Base-by-base conservation (phyloP, 2,797 vertebrate genomes). In the Bryconaethiops microstoma region DNA sequence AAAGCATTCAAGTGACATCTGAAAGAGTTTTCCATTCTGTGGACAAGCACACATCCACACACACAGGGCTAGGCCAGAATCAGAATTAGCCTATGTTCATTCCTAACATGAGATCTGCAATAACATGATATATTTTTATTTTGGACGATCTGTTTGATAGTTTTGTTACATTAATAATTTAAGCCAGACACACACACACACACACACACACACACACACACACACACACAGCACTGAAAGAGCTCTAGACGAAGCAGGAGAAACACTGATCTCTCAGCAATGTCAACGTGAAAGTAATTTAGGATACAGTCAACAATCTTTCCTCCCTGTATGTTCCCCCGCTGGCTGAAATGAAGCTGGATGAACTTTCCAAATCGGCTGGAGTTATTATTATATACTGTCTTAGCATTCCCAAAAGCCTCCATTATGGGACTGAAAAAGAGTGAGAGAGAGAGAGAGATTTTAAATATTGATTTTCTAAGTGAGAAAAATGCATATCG, bases 251-350 rank as follows among this genome's bases (percentile, higher is more conserved):
- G 74, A 76, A 81, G 35, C 16, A 70, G 48, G 64, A 63, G 65
- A 81, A 76, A 35, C 45, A 42, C 1, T 64, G 65, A 64, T 81
- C 45, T 52, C 40, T 79, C 67, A 76, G 14, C 39, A 76, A 17
- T 19, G 17, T 17, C 68, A n/a, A 12, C 73, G 39, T 17, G 42
- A 52, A 10, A n/a, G 21, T 21, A 72, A 82, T 80, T 0, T 42
- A 99, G 96, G 98, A 99, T 99, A 99, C 98, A 99, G 93, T 99
- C 97, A 69, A 97, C 91, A 68, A 99, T 97, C 39, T 92, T 91
- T 84, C 97, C 98, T 71, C 98, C 97, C 93, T 98, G 96, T 93
- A 99, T 99, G 91, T 98, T 98, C 65, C 98, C 98, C 83, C 95
- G 96, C 89, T 97, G 96, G 88, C 95, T 95, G 89, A 99, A 96